Base-by-base conservation (phyloP, 2,888 invertebrate species). In the Romanomermis culicivorax region DNA sequence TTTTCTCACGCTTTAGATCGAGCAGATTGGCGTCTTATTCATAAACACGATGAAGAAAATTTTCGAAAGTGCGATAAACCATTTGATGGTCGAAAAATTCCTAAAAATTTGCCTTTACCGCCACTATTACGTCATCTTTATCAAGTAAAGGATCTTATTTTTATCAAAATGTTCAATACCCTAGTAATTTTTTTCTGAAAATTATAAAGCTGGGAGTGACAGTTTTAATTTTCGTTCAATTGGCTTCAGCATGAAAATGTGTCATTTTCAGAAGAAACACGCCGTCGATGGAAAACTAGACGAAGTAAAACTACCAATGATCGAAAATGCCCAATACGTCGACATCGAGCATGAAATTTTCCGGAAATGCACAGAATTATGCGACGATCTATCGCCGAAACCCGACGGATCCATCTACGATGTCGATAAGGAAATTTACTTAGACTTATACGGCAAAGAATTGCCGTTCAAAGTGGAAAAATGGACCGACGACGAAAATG, bases 401-500 rank as follows among this genome's bases (percentile, higher is more conserved):
- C 26, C 54, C 14, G 36, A 51, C 23, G 29, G 48, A 4, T 60
- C 61, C 2, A 59, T 63, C 47, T 65, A 65, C 56, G 63, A 65
- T 17, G 57, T 61, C 4, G 62, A 65, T 47, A 60, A 59, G 26
- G 53, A 60, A 7, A 53, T 57, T 3, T 54, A 64, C 45, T 55
- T 66, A 45, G 63, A 64, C 53, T 53, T 64, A 2, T 66, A 63
- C 56, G 66, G 66, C 25, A 58, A 62, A 26, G 61, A 64, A 50
- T 49, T 67, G 45, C 66, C 66, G 7, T 52, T 61, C 26, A 65
- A 64, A 55, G 61, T 60, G 2, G 42, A 51, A 23, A 3, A 42
- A 3, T 55, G 55, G 55, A 17, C 70, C 73, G 42, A 77, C 79
- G 1, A 71, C 71, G 7, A 23, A 23, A 11, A 45, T 7, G 24